Base-by-base conservation (phyloP, 2,797 vertebrate species). In the Hybognathus amarus region DNA sequence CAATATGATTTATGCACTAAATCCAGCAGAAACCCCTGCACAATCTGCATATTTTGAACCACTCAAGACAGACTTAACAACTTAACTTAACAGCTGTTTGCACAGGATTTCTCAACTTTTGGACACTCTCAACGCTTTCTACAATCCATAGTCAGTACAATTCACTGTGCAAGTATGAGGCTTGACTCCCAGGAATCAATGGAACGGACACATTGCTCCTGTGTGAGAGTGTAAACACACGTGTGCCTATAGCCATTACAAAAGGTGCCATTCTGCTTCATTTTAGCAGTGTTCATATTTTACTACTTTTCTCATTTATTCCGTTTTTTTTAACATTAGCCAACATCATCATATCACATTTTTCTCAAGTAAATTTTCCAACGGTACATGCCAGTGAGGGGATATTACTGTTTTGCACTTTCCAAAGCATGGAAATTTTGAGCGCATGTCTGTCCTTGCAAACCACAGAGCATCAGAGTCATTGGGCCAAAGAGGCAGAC, bases 381-480 rank as follows among this genome's bases (percentile, higher is more conserved):
- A 18, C n/a, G 24, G n/a, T 69, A 69, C 15, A 0, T 69, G 50
- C 59, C 66, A 56, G 36, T 69, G 36, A 80, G 66, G 42, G 50
- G 50, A 56, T 52, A 38, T 40, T 80, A 69, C 66, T 40, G 36
- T 56, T 17, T 13, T 40, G 64, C n/a, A 30, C n/a, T 79, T 17
- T 15, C 22, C 36, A 70, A 80, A 70, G 77, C 67, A 56, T 13
- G 50, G 78, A 70, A 42, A 80, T 80, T 45, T n/a, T 70, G 67
- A 80, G 47, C 7, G 6, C 52, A 68, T 33, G 67, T 71, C 50
- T 59, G 52, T 71, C 52, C 18, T 24, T 80, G 78, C 50, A 71
- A 80, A 71, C 79, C 50, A 59, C 50, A 30, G 67, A 71, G 52
- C 52, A 61, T 80, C 67, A 15, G 77, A 69, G n/a, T 80, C 50